Conservation (phyloP, 23 tunicate species). For the Trididemnum clinides region DNA sequence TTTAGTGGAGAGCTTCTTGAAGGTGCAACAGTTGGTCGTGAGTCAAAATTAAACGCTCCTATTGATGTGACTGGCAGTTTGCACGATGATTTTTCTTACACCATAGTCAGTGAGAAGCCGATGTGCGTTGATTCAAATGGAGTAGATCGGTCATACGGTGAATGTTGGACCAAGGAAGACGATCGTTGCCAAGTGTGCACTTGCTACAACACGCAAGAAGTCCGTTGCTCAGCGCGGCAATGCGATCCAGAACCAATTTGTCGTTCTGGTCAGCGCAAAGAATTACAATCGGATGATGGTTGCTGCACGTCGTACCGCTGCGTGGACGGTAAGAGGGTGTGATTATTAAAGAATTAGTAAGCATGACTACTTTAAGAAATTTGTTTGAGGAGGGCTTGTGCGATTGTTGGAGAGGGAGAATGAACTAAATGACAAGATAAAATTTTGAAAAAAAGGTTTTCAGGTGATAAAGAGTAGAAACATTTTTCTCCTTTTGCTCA, state of each 20-base stretch:
- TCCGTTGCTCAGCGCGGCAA: slow-evolving; percentile 42
- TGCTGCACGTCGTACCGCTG: slow-evolving; percentile 67
- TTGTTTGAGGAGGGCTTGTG: no score
- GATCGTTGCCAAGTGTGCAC: slow-evolving; percentile 69
- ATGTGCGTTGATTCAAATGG: slow-evolving; percentile 73
- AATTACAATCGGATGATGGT: slow-evolving; percentile 35
- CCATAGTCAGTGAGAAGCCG: slow-evolving; percentile 53
- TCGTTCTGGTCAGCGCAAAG: slow-evolving; percentile 26
- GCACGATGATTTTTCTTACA: slow-evolving; percentile 31
- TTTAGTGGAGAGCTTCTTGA: no score
- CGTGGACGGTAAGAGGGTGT: slow-evolving; percentile 60
- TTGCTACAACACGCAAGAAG: slow-evolving; percentile 59
- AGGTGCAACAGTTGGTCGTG: neutral
- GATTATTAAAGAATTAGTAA: no score
- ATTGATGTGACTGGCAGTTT: neutral
- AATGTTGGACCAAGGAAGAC: slow-evolving; percentile 69
- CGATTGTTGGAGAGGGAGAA: no score
- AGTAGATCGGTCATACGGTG: slow-evolving; percentile 73
- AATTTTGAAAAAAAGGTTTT: no score
- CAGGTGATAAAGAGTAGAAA: no score
- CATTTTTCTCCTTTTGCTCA: no score
- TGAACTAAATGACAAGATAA: no score
- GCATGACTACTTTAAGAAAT: no score
- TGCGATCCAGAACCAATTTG: slow-evolving; percentile 49
- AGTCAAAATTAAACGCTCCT: neutral